These are phyloP conservation scores for Polypedilum pembai DNA, from an alignment of 1,140 invertebrate genomes.

Conservation along the genomic window DNA sequence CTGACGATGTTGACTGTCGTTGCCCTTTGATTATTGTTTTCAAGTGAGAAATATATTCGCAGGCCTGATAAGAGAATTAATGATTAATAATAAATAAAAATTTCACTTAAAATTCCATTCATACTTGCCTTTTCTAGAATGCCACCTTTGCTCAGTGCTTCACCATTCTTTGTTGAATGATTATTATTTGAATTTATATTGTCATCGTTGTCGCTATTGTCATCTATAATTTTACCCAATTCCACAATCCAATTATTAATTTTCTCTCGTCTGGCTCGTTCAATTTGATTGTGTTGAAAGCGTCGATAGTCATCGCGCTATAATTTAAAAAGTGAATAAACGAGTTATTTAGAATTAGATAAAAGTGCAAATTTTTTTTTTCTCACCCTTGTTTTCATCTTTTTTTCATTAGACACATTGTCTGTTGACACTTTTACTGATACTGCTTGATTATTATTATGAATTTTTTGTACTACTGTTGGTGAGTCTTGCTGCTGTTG, in stretches of 20 bases:
- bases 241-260: constrained; percentile 23
- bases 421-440: neutral
- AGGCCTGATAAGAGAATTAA: neutral
- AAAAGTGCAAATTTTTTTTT: no score
- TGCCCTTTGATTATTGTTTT: constrained; percentile 9
- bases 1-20: neutral
- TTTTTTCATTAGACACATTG: neutral
- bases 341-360: no score
- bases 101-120: neutral
- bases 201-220: constrained; percentile 16
- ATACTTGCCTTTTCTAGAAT: neutral
- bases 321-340: neutral
- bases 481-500: neutral
- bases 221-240: constrained; percentile 21
- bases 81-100: neutral
- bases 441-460: neutral
- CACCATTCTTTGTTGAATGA: constrained; percentile 20
- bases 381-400: neutral
- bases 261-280: constrained; percentile 7
- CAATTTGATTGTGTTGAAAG: constrained; percentile 25
- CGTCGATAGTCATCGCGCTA: constrained; percentile 15
- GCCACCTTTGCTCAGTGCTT: neutral
- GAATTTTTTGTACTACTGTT: neutral
- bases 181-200: constrained; percentile 21
- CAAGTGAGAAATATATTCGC: constrained; percentile 6